Evolutionary conservation across 2,797 vertebrate species (phyloP).

Genomic region (Myotis daubentonii): DNA sequence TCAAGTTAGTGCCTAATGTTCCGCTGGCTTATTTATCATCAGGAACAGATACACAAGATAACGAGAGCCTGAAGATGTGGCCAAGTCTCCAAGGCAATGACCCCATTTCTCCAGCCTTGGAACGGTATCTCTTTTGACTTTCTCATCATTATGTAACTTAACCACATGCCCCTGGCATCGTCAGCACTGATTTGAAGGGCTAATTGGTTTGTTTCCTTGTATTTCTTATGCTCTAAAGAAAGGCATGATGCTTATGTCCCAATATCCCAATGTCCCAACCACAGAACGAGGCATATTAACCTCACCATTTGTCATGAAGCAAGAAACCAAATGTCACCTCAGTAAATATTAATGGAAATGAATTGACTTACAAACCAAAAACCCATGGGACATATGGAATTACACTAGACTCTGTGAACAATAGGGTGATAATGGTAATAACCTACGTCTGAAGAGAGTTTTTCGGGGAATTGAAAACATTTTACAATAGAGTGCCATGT

Average conservation of each 20-base stretch:
- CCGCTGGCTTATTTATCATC: background rate
- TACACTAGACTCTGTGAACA: slow-evolving; percentile 42
- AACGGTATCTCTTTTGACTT: slow-evolving; percentile 64
- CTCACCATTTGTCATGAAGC: slow-evolving; percentile 68
- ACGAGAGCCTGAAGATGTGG: background rate
- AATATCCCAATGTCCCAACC: slow-evolving; percentile 58
- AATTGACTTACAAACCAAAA: slow-evolving; percentile 69
- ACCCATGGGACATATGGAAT: slow-evolving; percentile 50
- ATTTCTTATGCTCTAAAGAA: slow-evolving; percentile 73
- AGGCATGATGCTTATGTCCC: slow-evolving; percentile 62
- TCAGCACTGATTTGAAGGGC: slow-evolving; percentile 40
- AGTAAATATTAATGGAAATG: slow-evolving; percentile 66
- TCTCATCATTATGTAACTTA: slow-evolving; percentile 73
- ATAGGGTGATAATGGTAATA: slow-evolving; percentile 63
- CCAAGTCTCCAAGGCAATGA: slow-evolving; percentile 20
- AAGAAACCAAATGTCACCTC: slow-evolving; percentile 72
- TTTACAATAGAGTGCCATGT: slow-evolving; percentile 63
- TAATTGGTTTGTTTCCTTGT: slow-evolving; percentile 73
- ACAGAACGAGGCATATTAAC: slow-evolving; percentile 70
- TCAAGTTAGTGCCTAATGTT: background rate
- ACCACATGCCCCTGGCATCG: slow-evolving; percentile 67
- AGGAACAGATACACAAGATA: background rate
- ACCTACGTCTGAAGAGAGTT: slow-evolving; percentile 53
- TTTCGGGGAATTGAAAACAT: slow-evolving; percentile 71
- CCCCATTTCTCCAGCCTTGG: slow-evolving; percentile 46